Evolutionary conservation across 2,113 vertebrate species (phyloP), one percentile per base, ranked within the genome.

Genomic region (Lepisosteus osseus): DNA sequence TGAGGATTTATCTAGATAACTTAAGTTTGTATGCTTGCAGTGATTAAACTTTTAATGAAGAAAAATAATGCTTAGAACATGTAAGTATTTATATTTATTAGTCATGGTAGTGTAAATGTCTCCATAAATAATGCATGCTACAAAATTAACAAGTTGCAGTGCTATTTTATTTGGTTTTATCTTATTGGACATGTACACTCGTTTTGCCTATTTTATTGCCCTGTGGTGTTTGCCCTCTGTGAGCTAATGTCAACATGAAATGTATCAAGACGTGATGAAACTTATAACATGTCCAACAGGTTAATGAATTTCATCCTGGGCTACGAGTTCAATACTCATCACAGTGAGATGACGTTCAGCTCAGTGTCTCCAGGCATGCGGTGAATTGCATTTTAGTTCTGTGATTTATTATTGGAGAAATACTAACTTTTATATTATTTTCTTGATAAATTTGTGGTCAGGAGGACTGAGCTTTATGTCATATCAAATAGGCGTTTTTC

Each of bases 241-340:
- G 56, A 51, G 45, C 44, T 14, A 13, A n/a, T 15, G 14, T 14
- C 17, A 40, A 44, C 11, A 55, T 54, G 44, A 55, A 55, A 17
- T 51, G 13, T 29, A 6, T 55, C n/a, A 29, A 51, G 44, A 67
- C 54, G 65, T 17, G 65, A 54, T 54, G 65, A 54, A 67, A 67
- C 65, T 67, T 8, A 15, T 54, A 67, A 9, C 14, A 14, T 54
- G 14, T 44, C n/a, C 17, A 29, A 6, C 45, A 67, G 47, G 45
- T 67, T 67, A 67, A 67, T 17, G 45, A 67, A 45, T 54, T 67
- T 67, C 54, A 51, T 54, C 51, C 54, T 67, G 17, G 45, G 45
- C 7, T 15, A 14, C 11, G 44, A 67, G 65, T 67, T 67, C 65
- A 44, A 51, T 54, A 67, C 45, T 67, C 43, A 67, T 67, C 65